These are phyloP conservation scores for Gadus chalcogrammus DNA, from an alignment of 2,113 vertebrate genomes.

Conservation along the genomic window DNA sequence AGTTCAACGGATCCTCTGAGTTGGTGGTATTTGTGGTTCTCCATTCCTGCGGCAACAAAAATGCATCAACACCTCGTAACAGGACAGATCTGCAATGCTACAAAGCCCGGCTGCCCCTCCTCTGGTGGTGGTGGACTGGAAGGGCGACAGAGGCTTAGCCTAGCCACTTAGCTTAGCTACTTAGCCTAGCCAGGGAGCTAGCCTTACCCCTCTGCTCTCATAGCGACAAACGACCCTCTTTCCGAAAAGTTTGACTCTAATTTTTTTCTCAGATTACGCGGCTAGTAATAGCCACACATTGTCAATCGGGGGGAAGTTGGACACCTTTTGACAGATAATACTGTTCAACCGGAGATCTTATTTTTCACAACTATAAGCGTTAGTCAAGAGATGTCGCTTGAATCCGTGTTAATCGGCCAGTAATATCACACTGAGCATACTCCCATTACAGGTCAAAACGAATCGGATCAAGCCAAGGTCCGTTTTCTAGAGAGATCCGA, in stretches of 20 bases:
- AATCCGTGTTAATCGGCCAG: conserved; percentile 36
- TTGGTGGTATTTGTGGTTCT: conserved; percentile 52
- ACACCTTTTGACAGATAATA: background rate
- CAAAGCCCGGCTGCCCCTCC: conserved; percentile 75
- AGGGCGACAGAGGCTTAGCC: conserved; percentile 64
- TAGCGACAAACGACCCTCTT: conserved; percentile 40
- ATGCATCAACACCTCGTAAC: conserved; percentile 39
- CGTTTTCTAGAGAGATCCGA: background rate
- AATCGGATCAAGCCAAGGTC: conserved; percentile 3
- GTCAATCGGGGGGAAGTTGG: background rate
- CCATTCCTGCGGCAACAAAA: conserved; percentile 63
- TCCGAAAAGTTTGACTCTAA: background rate
- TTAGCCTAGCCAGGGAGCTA: conserved; percentile 34
- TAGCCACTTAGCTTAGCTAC: conserved; percentile 47
- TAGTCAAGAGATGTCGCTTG: conserved; percentile 47
- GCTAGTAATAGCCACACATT: background rate
- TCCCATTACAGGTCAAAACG: too few species aligned
- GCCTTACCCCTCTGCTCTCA: conserved; percentile 47
- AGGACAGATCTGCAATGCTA: conserved; percentile 74
- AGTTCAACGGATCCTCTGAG: conserved; percentile 44
- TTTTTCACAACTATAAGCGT: conserved; percentile 43
- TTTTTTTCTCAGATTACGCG: background rate
- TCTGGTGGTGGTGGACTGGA: conserved; percentile 70
- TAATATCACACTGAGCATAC: too few species aligned
- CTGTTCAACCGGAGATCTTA: conserved; percentile 26